phyloP scores from a whole-genome alignment of 1,140 invertebrate species.

The Melipona quadrifasciata region DNA sequence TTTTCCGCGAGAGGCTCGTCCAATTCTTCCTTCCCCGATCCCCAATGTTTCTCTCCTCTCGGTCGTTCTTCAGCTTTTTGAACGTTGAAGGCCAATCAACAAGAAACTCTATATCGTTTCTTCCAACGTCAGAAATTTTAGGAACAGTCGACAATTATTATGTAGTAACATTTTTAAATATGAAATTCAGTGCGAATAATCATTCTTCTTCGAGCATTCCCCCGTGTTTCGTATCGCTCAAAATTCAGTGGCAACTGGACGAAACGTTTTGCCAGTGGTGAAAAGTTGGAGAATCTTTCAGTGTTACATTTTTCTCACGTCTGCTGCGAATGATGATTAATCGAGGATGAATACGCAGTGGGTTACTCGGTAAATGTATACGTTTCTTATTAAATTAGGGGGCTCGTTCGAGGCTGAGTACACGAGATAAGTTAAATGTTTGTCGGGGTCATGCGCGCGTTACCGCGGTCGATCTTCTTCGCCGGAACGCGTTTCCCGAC shows the following conservation, averaged over 20 bases:
- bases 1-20: not conserved
- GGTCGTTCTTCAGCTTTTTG: not conserved
- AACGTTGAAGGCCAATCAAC: not conserved
- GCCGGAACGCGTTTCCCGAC: conserved; percentile 4
- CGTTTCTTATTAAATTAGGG: conserved; percentile 48
- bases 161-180: not conserved
- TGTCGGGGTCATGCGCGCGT: conserved; percentile 37
- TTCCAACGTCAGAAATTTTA: no score
- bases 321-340: conserved; percentile 23
- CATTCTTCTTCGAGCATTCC: no score
- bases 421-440: conserved; percentile 42
- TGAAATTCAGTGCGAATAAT: not conserved
- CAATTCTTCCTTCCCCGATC: conserved; percentile 7
- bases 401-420: conserved; percentile 13
- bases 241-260: no score
- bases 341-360: conserved; percentile 32
- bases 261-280: not conserved
- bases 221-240: no score
- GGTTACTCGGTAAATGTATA: not conserved
- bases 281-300: no score
- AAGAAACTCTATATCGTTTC: not conserved
- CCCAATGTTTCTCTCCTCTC: not conserved
- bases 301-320: no score
- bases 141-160: no score
- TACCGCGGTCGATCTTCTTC: conserved; percentile 51